Conservation (phyloP, 2,888 invertebrate genomes). For the Agrotis segetum region DNA sequence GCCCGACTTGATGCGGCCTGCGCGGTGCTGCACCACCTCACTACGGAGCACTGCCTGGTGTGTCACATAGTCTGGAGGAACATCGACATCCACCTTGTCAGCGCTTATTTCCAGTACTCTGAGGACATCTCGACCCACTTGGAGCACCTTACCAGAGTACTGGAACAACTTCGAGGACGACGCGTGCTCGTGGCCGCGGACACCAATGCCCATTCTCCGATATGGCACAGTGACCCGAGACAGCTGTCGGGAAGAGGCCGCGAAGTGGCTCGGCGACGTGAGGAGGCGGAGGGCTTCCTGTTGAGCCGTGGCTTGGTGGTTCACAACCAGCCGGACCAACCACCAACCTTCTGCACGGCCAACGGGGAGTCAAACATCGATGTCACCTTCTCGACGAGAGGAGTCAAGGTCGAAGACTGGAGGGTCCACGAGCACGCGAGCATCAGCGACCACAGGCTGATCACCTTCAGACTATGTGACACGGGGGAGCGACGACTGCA, state of each 20-base stretch:
- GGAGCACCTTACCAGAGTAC: conserved; percentile 38
- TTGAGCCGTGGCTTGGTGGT: background rate
- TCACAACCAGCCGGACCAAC: background rate
- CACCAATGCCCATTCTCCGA: conserved; percentile 63
- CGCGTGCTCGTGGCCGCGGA: conserved; percentile 53
- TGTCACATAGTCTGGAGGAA: conserved; percentile 3
- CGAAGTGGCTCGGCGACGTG: background rate
- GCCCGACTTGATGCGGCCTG: background rate
- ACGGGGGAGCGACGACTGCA: background rate
- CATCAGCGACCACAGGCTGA: background rate
- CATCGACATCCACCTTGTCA: rapidly evolving
- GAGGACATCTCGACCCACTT: background rate
- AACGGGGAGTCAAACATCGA: conserved; percentile 64
- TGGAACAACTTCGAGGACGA: conserved; percentile 21
- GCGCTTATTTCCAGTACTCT: conserved; percentile 17
- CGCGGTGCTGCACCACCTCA: background rate
- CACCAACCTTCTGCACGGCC: conserved; percentile 38
- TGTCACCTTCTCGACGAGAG: conserved; percentile 48
- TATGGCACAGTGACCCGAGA: conserved; percentile 55
- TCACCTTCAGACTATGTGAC: background rate
- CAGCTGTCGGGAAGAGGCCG: conserved; percentile 41
- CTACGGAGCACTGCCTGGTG: background rate
- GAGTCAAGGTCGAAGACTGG: conserved; percentile 37
- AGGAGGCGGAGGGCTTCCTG: conserved; percentile 14
- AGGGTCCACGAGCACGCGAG: conserved; percentile 12